phyloP scores from a whole-genome alignment of 2,113 vertebrate genomes.

The Tyto alba region DNA sequence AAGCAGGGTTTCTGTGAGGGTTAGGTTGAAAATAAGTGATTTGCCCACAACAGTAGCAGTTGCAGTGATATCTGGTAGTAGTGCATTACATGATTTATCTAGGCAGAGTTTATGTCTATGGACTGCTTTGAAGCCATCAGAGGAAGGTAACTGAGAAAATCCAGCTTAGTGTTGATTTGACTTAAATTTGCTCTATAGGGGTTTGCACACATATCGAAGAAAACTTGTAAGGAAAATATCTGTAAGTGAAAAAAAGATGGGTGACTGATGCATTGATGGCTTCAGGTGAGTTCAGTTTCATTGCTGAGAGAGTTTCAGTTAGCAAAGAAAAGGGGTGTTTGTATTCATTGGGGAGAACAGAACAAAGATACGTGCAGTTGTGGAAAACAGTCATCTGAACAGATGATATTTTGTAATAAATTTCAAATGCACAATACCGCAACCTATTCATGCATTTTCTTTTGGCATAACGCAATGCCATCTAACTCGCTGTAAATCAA shows the following conservation, averaged over 20 bases:
- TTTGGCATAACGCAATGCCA: neutral
- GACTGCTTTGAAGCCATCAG: neutral
- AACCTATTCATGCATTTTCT: neutral
- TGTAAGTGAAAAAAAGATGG: neutral
- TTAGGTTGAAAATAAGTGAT: neutral
- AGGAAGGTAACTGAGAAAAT: neutral
- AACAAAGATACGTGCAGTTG: accelerated
- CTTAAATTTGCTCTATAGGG: neutral
- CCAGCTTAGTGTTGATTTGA: neutral
- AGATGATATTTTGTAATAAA: neutral
- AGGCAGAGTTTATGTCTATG: neutral
- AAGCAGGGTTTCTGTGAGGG: neutral
- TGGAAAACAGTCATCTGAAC: neutral
- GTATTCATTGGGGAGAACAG: neutral
- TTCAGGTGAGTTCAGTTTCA: neutral
- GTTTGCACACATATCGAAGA: neutral
- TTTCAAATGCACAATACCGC: neutral
- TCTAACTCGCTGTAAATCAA: neutral
- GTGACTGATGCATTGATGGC: neutral
- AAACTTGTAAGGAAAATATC: neutral
- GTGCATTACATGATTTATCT: neutral
- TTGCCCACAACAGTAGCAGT: neutral
- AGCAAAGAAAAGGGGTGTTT: neutral
- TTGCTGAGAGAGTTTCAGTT: neutral
- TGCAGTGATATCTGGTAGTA: neutral